A percentile compares a stretch with the other conserved stretches of the same genome.
phyloP scores from a whole-genome alignment of 2,113 vertebrate genomes.

The Neotoma lepida region DNA sequence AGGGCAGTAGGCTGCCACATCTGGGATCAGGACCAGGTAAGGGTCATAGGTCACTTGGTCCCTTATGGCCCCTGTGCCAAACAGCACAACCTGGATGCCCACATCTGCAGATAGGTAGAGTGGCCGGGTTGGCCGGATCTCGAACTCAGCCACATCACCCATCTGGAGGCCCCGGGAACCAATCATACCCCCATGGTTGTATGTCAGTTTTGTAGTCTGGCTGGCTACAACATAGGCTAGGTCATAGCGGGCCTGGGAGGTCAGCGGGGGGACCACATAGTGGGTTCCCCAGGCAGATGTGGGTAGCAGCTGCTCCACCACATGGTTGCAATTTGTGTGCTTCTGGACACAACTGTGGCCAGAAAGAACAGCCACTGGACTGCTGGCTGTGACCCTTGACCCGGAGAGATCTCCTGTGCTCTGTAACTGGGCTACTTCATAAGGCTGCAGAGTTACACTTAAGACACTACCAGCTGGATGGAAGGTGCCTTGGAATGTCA shows the following conservation, averaged over 20 bases:
- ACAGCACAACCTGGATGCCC: slow-evolving; percentile 86
- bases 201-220: slow-evolving; percentile 81
- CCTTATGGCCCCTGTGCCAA: slow-evolving; percentile 82
- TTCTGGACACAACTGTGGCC: slow-evolving; percentile 87
- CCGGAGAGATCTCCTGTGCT: slow-evolving; percentile 83
- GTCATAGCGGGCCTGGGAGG: slow-evolving; percentile 80
- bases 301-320: slow-evolving; percentile 88
- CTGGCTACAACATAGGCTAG: slow-evolving; percentile 84
- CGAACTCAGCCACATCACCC: slow-evolving; percentile 66
- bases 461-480: slow-evolving; percentile 71
- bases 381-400: slow-evolving; percentile 80
- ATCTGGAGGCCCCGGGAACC: slow-evolving; percentile 63
- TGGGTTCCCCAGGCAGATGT: slow-evolving; percentile 84
- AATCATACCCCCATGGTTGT: neutral
- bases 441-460: slow-evolving; percentile 81
- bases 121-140: slow-evolving; percentile 49
- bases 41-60: slow-evolving; percentile 78
- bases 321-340: slow-evolving; percentile 86
- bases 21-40: slow-evolving; percentile 83
- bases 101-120: slow-evolving; percentile 83
- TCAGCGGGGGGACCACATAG: slow-evolving; percentile 83
- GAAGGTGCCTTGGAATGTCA: slow-evolving; percentile 73
- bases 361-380: slow-evolving; percentile 84
- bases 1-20: slow-evolving; percentile 81
- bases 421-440: slow-evolving; percentile 85